Conservation (phyloP, 2,888 invertebrate genomes). For the Dasysyrphus tricinctus region DNA sequence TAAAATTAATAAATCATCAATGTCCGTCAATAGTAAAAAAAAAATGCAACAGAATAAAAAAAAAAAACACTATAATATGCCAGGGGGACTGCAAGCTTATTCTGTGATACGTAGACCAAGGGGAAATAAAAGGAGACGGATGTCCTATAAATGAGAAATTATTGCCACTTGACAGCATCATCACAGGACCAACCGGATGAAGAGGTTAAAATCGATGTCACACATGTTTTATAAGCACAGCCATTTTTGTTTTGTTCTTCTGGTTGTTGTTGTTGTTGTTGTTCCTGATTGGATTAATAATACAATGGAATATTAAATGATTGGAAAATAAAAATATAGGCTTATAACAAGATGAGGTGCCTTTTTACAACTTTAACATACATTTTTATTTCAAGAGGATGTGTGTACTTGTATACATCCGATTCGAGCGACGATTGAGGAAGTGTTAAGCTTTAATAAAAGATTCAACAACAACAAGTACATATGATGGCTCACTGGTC, state of each 20-base stretch:
- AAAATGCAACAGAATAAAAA: conserved; percentile 3
- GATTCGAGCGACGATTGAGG: no score
- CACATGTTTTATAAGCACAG: conserved; percentile 40
- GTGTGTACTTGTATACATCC: background rate
- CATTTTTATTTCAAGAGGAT: background rate
- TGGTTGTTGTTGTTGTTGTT: background rate
- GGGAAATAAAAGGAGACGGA: conserved; percentile 28
- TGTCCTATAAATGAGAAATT: conserved; percentile 69
- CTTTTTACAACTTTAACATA: background rate
- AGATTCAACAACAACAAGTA: conserved; percentile 37
- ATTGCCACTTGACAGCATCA: conserved; percentile 44
- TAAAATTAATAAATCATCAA: conserved; percentile 70
- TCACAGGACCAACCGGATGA: conserved; percentile 19
- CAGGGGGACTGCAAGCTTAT: background rate
- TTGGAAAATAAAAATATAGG: conserved; percentile 18
- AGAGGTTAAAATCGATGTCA: conserved; percentile 62
- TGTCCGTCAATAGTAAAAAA: conserved; percentile 8
- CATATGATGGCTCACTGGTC: background rate
- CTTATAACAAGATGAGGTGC: background rate
- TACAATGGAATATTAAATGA: conserved; percentile 33
- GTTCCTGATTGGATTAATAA: conserved; percentile 57
- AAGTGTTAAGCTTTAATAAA: conserved; percentile 24
- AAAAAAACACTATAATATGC: conserved; percentile 31
- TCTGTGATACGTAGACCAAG: background rate
- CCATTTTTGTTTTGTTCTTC: background rate